Base-by-base conservation (phyloP, 2,797 vertebrate species). In the Heterohyrax brucei region DNA sequence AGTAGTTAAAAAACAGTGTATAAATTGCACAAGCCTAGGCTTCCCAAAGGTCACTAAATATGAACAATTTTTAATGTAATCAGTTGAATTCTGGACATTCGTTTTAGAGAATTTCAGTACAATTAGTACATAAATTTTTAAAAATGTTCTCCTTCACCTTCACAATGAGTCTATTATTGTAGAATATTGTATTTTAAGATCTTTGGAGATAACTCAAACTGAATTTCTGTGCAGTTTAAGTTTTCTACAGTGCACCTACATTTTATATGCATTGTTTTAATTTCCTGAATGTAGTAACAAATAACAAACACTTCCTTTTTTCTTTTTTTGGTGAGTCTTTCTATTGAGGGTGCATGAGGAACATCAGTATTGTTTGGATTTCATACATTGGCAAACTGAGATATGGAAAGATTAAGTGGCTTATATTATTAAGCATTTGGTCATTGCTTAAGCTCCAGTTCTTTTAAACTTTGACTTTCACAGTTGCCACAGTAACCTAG, bases 11-110 rank as follows among this genome's bases (percentile, higher is more conserved):
- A 22, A 81, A 92, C 83, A 75, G 30, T 72, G 28, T 81, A 7
- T 10, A 70, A 39, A 56, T 79, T 93, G 12, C 87, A 87, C 62
- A 89, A 66, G 24, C 24, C 33, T 93, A 81, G 33, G 81, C 70
- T 95, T 97, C 92, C 46, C 33, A 84, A 79, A 87, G 5, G 19
- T 95, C 3, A 1, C 53, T 80, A 83, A 95, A 24, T 22, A 10
- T 50, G 68, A 94, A 84, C 1, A 66, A 50, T 19, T 75, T 96
- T 91, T 89, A 50, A 21, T 87, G 10, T 0, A 61, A 9, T 80
- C 87, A 83, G 44, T 81, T 68, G 56, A 94, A 87, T 59, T 61
- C 21, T 87, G 59, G 83, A 73, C 3, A 64, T 95, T 80, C 61
- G 39, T 22, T 73, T 24, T 50, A 72, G 72, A 93, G 19, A 89